Percentiles rank a stretch among this genome's conserved stretches.
Evolutionary conservation across 2,888 invertebrate genomes (phyloP).

Genomic region (Darwinula stevensoni): DNA sequence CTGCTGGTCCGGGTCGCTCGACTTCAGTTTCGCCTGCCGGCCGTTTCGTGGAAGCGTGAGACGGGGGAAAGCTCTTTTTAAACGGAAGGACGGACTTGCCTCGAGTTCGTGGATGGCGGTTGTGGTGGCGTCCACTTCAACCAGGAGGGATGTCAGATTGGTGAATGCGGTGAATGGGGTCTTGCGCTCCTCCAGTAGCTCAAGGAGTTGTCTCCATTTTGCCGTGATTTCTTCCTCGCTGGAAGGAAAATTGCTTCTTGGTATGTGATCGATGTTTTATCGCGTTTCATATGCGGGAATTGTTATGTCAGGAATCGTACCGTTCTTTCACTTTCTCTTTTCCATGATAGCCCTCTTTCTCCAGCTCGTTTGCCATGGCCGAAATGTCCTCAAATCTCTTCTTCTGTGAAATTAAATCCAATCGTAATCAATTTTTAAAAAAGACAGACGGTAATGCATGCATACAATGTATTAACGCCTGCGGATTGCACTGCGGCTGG

Average conservation of each 20-base stretch:
- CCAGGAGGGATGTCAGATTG: conserved; percentile 51
- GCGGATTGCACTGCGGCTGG: no score
- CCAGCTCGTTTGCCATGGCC: conserved; percentile 72
- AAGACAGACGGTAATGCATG: neutral
- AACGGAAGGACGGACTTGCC: conserved; percentile 20
- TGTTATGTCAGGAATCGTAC: no score
- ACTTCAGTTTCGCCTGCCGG: no score
- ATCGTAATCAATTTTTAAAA: neutral
- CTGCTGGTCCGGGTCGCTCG: no score
- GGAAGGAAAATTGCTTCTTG: conserved; percentile 6
- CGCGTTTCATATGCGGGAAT: no score
- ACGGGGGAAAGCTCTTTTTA: no score
- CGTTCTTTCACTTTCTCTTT: conserved; percentile 35
- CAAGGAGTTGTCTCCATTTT: conserved; percentile 57
- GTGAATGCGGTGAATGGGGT: conserved; percentile 43
- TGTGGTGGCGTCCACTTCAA: conserved; percentile 69
- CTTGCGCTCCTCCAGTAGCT: conserved; percentile 52
- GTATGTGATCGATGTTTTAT: no score
- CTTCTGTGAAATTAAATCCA: conserved; percentile 23
- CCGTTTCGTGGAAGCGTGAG: no score
- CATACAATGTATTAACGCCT: conserved; percentile 6
- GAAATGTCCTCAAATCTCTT: conserved; percentile 80
- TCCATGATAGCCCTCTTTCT: conserved; percentile 67
- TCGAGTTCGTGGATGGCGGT: conserved; percentile 56
- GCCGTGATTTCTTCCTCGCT: conserved; percentile 45